These are phyloP conservation scores for Leptopilina syphax DNA, from an alignment of 2,888 invertebrate species.

Conservation along the genomic window DNA sequence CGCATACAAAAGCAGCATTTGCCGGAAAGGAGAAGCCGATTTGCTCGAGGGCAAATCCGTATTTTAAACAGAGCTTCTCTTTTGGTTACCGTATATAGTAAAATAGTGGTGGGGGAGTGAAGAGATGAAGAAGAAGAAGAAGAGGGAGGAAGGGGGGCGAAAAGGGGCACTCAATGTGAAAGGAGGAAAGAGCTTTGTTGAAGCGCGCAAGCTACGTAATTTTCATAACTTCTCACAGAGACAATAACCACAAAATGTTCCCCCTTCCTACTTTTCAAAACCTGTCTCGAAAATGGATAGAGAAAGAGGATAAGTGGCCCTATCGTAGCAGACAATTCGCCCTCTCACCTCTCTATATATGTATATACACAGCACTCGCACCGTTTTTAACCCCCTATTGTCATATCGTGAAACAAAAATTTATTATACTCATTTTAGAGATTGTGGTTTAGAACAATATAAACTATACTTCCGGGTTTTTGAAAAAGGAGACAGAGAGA, in stretches of 20 bases:
- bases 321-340: conserved; percentile 54
- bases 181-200: conserved; percentile 52
- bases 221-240: conserved; percentile 70
- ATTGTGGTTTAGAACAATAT: conserved; percentile 35
- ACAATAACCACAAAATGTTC: conserved; percentile 62
- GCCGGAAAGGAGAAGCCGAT: conserved; percentile 21
- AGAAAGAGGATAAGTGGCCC: conserved; percentile 58
- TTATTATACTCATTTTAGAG: conserved; percentile 64
- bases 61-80: conserved; percentile 41
- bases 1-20: conserved; percentile 29
- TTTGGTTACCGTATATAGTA: background rate
- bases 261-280: conserved; percentile 12
- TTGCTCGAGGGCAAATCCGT: conserved; percentile 28
- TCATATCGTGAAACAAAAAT: conserved; percentile 55
- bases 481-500: no score
- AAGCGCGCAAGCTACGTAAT: conserved; percentile 64
- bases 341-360: conserved; percentile 35
- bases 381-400: conserved; percentile 35
- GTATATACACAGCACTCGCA: background rate
- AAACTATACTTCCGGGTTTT: background rate
- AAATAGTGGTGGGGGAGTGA: no score
- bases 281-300: conserved; percentile 54
- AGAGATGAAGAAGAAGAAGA: no score
- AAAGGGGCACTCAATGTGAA: conserved; percentile 24
- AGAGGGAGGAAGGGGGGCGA: no score